Evolutionary conservation across 2,888 invertebrate genomes (phyloP).

Genomic region (Scaptomyza caliginosa): DNA sequence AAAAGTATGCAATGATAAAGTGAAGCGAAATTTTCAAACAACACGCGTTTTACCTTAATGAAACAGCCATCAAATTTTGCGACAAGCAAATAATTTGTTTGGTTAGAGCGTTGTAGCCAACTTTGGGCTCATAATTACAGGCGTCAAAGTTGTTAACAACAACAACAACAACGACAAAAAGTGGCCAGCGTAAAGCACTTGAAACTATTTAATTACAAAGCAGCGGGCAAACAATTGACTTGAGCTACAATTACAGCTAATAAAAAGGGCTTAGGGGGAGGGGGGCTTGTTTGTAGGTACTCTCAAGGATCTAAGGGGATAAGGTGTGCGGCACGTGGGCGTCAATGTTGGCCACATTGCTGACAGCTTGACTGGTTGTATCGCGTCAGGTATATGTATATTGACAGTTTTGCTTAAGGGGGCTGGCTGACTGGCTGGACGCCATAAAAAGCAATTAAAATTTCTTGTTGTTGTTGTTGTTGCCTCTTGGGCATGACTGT

Average conservation of each 20-base stretch:
- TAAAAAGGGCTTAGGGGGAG: slow-evolving; percentile 28
- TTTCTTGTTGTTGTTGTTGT: slow-evolving; percentile 4
- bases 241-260: slow-evolving; percentile 65
- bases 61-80: slow-evolving; percentile 29
- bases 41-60: not conserved
- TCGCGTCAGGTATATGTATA: slow-evolving; percentile 15
- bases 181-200: slow-evolving; percentile 65
- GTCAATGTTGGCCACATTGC: slow-evolving; percentile 22
- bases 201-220: slow-evolving; percentile 78
- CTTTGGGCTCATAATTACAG: slow-evolving; percentile 64
- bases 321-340: slow-evolving; percentile 11
- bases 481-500: slow-evolving; percentile 40
- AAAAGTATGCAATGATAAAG: slow-evolving; percentile 25
- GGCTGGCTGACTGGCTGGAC: slow-evolving; percentile 10
- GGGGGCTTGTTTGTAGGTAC: slow-evolving; percentile 1
- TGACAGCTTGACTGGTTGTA: slow-evolving; percentile 41
- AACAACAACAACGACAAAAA: slow-evolving; percentile 47
- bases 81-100: slow-evolving; percentile 42
- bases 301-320: slow-evolving; percentile 1
- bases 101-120: not conserved
- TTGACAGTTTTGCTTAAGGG: slow-evolving; percentile 40
- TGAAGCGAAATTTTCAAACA: not conserved
- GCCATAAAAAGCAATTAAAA: slow-evolving; percentile 55
- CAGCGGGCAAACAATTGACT: slow-evolving; percentile 71
- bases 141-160: slow-evolving; percentile 71